A percentile compares a stretch with the other conserved stretches of the same genome.
Conservation (phyloP, 1,140 invertebrate species). For the Drosophila tropicalis region DNA sequence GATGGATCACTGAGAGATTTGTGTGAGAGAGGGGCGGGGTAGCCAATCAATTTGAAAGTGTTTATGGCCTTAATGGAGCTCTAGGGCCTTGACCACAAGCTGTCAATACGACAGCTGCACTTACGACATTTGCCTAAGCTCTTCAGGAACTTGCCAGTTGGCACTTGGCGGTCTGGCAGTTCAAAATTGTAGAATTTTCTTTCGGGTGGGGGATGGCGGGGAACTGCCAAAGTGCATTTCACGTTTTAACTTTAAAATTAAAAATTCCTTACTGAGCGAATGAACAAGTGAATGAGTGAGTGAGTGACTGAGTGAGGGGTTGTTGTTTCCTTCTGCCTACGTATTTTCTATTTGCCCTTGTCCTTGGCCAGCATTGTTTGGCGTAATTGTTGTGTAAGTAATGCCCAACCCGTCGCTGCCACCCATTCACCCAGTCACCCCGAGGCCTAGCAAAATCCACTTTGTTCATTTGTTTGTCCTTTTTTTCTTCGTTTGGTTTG, state of each 20-base stretch:
- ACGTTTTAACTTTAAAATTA: conserved; percentile 75
- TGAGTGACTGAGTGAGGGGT: conserved; percentile 27
- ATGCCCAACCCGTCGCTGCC: conserved; percentile 54
- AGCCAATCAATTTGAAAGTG: conserved; percentile 72
- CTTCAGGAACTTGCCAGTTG: conserved; percentile 23
- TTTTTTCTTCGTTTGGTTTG: background rate
- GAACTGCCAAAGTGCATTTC: conserved; percentile 64
- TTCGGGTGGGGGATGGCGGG: too few species aligned
- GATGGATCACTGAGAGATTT: conserved; percentile 54
- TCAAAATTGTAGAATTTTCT: conserved; percentile 36
- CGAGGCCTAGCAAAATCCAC: conserved; percentile 55
- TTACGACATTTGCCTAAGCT: conserved; percentile 73
- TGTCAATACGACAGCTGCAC: conserved; percentile 79
- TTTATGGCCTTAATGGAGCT: conserved; percentile 45
- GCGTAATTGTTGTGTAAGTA: conserved; percentile 81
- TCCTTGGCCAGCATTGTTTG: conserved; percentile 54
- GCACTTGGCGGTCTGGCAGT: conserved; percentile 20
- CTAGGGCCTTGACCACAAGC: conserved; percentile 67
- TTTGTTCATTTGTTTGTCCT: conserved; percentile 80
- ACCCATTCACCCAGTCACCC: background rate
- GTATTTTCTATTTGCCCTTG: conserved; percentile 7
- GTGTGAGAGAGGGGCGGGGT: background rate
- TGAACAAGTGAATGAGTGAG: too few species aligned
- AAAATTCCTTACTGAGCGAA: conserved; percentile 56
- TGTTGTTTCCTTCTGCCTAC: background rate